Conservation (phyloP, 2,797 vertebrate genomes). For the Discoglossus pictus region DNA sequence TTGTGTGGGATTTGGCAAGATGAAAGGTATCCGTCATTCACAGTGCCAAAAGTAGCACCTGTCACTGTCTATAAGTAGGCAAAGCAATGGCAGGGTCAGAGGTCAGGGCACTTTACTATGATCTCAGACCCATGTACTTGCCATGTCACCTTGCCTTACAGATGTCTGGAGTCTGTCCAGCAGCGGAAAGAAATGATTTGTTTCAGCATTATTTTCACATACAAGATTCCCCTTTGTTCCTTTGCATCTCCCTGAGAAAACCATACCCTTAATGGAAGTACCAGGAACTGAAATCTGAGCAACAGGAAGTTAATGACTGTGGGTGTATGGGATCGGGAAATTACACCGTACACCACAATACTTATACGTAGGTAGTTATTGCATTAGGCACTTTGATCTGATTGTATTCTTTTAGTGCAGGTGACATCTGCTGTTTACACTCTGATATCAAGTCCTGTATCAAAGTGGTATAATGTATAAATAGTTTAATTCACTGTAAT, state of each 20-base stretch:
- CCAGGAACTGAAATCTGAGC: slow-evolving; percentile 39
- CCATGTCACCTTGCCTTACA: slow-evolving; percentile 41
- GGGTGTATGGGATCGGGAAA: slow-evolving; percentile 1
- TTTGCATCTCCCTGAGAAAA: slow-evolving; percentile 34
- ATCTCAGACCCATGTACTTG: slow-evolving; percentile 5
- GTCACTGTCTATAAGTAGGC: not conserved
- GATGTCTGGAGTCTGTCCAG: slow-evolving; percentile 21
- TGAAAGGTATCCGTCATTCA: not conserved
- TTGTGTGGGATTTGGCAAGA: too few relatives aligned
- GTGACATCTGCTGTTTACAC: slow-evolving; percentile 20
- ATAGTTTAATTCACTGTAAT: too few relatives aligned
- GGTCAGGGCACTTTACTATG: slow-evolving; percentile 11
- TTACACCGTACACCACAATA: slow-evolving; percentile 18
- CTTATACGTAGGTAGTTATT: slow-evolving; percentile 10
- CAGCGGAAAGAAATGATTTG: slow-evolving; percentile 26
- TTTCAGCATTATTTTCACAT: slow-evolving; percentile 29
- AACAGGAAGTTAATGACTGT: slow-evolving; percentile 34
- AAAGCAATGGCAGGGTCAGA: slow-evolving; percentile 18
- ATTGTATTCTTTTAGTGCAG: slow-evolving; percentile 1
- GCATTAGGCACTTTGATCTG: slow-evolving; percentile 14
- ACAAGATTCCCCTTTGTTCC: slow-evolving; percentile 30
- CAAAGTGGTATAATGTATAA: too few relatives aligned
- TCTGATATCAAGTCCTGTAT: too few relatives aligned
- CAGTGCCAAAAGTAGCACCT: not conserved
- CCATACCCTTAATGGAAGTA: slow-evolving; percentile 20